These are phyloP conservation scores for Gymnocheta viridis DNA, from an alignment of 2,888 invertebrate species.

Conservation along the genomic window DNA sequence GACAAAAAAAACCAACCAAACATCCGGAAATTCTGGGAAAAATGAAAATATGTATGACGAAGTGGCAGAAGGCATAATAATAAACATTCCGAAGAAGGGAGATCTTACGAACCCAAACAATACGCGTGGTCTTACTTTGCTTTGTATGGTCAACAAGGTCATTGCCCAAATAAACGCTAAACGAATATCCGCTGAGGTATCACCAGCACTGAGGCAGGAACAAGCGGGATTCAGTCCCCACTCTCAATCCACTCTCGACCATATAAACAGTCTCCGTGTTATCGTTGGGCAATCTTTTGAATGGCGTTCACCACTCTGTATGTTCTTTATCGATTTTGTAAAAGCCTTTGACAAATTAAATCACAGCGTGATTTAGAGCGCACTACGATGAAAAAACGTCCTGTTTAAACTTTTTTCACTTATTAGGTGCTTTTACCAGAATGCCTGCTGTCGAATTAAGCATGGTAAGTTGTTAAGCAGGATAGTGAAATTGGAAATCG, in stretches of 20 bases:
- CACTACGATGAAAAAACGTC: no score
- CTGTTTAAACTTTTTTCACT: no score
- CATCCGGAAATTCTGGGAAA: background rate
- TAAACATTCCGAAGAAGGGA: background rate
- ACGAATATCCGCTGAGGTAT: no score
- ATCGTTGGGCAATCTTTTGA: no score
- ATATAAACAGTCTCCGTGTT: background rate
- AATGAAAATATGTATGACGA: background rate
- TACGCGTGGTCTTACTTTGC: background rate
- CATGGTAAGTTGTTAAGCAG: background rate
- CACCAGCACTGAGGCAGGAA: no score
- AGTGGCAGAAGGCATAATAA: background rate
- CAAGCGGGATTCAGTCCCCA: no score
- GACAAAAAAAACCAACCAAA: no score
- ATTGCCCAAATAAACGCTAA: no score
- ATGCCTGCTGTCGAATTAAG: background rate
- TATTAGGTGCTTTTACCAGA: background rate
- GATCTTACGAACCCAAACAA: background rate
- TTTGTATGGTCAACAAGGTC: no score
- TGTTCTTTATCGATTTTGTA: background rate
- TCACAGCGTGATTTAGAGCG: background rate
- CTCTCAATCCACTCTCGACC: no score
- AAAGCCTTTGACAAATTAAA: background rate
- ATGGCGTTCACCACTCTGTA: background rate
- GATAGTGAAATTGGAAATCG: background rate